Base-by-base conservation (phyloP, 2,113 vertebrate genomes). In the Gnathonemus longibarbis region DNA sequence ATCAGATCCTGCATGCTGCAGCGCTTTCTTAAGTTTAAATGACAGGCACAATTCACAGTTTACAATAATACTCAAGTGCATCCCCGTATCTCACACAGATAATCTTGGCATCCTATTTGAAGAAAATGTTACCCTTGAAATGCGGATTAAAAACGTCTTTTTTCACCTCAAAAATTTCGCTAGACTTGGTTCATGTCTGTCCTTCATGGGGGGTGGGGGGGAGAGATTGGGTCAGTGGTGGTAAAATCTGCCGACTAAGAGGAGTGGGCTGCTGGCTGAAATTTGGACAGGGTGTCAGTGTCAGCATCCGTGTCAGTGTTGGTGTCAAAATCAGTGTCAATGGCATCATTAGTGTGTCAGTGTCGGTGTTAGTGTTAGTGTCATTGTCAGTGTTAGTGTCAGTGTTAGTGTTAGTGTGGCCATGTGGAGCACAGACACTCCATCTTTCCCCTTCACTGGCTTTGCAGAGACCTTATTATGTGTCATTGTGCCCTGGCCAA, bases 391-490 rank as follows among this genome's bases (percentile, higher is more conserved):
- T 49, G 17, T 13, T 1, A 39, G 39, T 39, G 39, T 56, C 42
- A 48, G 46, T 49, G 17, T 13, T 1, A 46, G 74, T n/a, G 49
- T 27, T 15, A 10, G 27, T 15, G 15, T 87, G 50, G 48, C 85
- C 0, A 8, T 27, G 27, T 6, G n/a, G 46, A 46, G 15, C 42
- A 49, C 21, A 86, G 84, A 15, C n/a, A 15, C 48, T 27, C 21
- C 27, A 1, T n/a, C 48, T n/a, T 6, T 35, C 15, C 53, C 5
- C 85, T 56, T 87, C 50, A 42, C 50, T 56, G 85, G 85, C 11
- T 27, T 56, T 35, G 50, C 50, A 17, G 50, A 87, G 85, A 87
- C 85, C 85, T 87, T 87, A 56, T 87, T 87, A 87, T 31, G 85
- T 87, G 85, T 87, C 85, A 53, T 53, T 31, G 85, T 1, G 17